Conservation (phyloP, 2,797 vertebrate species). For the Etheostoma nigrum region DNA sequence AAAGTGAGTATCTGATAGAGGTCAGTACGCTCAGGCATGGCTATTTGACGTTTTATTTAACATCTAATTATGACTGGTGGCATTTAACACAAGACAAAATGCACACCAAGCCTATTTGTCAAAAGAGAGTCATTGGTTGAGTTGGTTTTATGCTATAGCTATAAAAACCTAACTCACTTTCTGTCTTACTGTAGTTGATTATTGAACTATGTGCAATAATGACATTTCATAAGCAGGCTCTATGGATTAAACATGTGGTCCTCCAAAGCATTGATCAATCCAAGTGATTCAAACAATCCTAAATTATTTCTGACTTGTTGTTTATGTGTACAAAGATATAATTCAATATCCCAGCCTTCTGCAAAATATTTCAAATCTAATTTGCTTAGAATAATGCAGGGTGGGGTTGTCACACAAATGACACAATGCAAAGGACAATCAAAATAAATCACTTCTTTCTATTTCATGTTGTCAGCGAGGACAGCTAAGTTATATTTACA, state of each 20-base stretch:
- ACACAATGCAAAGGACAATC: background rate
- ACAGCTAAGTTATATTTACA: slow-evolving; percentile 2
- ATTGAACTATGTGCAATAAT: background rate
- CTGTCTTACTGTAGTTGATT: background rate
- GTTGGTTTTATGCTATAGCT: no score
- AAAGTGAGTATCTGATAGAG: slow-evolving; percentile 30
- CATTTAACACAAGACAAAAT: slow-evolving; percentile 10
- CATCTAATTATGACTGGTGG: slow-evolving; percentile 8
- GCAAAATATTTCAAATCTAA: slow-evolving; percentile 41
- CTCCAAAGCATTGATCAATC: slow-evolving; percentile 14
- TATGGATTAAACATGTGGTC: slow-evolving; percentile 1
- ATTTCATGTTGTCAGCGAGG: background rate
- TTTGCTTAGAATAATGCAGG: slow-evolving; percentile 13
- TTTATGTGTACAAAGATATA: slow-evolving; percentile 31
- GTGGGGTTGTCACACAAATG: slow-evolving; percentile 22
- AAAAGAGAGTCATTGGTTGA: no score
- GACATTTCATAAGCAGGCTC: slow-evolving; percentile 8
- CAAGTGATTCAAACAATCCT: slow-evolving; percentile 21
- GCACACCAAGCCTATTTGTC: background rate
- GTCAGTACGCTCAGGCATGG: background rate
- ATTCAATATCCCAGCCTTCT: slow-evolving; percentile 40
- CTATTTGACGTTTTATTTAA: slow-evolving; percentile 5
- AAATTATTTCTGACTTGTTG: slow-evolving; percentile 33
- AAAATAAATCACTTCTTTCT: background rate
- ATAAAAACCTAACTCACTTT: background rate